Evolutionary conservation across 2,797 vertebrate species (phyloP).

Genomic region (Leuciscus waleckii): DNA sequence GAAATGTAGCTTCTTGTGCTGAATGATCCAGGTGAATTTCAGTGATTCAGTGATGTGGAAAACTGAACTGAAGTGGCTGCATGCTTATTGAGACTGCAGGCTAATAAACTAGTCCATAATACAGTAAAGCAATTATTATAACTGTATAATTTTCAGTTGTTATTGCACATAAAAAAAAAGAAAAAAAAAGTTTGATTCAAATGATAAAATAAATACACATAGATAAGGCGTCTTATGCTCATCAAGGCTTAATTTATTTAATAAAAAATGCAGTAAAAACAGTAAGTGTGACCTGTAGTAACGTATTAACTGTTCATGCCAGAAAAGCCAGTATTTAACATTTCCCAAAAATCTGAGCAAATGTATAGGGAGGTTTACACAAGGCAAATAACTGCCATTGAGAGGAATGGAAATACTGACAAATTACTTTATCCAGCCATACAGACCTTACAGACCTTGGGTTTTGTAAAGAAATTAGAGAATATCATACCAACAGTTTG

Average conservation of each 20-base stretch:
- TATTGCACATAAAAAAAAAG: background rate
- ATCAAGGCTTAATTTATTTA: background rate
- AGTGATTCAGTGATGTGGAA: conserved; percentile 5
- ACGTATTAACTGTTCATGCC: conserved; percentile 40
- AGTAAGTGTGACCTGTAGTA: conserved; percentile 5
- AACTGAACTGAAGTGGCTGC: background rate
- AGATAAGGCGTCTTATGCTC: background rate
- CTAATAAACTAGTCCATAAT: background rate
- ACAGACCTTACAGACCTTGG: background rate
- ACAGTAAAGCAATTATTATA: background rate
- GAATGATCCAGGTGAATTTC: conserved; percentile 43
- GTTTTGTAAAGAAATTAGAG: conserved; percentile 28
- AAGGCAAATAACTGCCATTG: background rate
- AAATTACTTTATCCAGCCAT: background rate
- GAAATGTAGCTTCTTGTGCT: conserved; percentile 31
- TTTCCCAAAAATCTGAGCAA: background rate
- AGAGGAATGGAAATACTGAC: background rate
- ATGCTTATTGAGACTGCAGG: background rate
- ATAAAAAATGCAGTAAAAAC: background rate
- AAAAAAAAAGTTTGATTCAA: background rate
- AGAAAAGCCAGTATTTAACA: conserved; percentile 59
- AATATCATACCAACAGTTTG: conserved; percentile 7
- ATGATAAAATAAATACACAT: background rate
- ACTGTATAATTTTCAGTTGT: background rate
- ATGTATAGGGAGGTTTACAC: background rate